Conservation (phyloP, 1,140 invertebrate genomes). For the Lutraria rhynchaena region DNA sequence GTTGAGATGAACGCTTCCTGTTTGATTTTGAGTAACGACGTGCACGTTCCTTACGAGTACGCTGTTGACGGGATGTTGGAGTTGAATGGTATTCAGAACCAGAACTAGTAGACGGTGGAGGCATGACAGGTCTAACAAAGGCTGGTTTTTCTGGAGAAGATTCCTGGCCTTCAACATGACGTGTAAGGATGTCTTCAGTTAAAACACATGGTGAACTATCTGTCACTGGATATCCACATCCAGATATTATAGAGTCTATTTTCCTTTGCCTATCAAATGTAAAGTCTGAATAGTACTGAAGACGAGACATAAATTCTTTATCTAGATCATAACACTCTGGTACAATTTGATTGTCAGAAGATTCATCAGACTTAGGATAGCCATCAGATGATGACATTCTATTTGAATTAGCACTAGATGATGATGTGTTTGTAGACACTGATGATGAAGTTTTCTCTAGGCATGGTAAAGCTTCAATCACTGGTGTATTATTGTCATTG, state of each 20-base stretch:
- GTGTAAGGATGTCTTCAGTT: slow-evolving; percentile 63
- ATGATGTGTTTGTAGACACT: slow-evolving; percentile 43
- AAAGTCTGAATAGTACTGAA: slow-evolving; percentile 75
- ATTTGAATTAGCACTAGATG: slow-evolving; percentile 63
- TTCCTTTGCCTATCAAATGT: slow-evolving; percentile 74
- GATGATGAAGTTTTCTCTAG: slow-evolving; percentile 44
- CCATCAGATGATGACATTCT: slow-evolving; percentile 63
- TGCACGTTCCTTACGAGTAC: slow-evolving; percentile 32
- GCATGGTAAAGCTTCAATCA: slow-evolving; percentile 45
- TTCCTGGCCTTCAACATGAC: slow-evolving; percentile 68
- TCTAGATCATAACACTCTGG: slow-evolving; percentile 70
- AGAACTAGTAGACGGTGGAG: slow-evolving; percentile 38
- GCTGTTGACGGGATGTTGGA: slow-evolving; percentile 37
- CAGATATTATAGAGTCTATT: slow-evolving; percentile 66
- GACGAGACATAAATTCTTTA: slow-evolving; percentile 73
- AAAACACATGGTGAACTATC: slow-evolving; percentile 45
- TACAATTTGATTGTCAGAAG: slow-evolving; percentile 70
- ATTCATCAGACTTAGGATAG: slow-evolving; percentile 68
- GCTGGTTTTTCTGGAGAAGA: slow-evolving; percentile 47
- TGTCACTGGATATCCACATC: slow-evolving; percentile 42
- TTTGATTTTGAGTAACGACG: slow-evolving; percentile 50
- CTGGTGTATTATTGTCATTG: slow-evolving; percentile 38
- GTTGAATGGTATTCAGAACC: slow-evolving; percentile 55
- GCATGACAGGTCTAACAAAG: slow-evolving; percentile 13
- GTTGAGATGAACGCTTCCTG: slow-evolving; percentile 57